Conservation (phyloP, 2,888 invertebrate species). For the Brachynemurus nebulosus region DNA sequence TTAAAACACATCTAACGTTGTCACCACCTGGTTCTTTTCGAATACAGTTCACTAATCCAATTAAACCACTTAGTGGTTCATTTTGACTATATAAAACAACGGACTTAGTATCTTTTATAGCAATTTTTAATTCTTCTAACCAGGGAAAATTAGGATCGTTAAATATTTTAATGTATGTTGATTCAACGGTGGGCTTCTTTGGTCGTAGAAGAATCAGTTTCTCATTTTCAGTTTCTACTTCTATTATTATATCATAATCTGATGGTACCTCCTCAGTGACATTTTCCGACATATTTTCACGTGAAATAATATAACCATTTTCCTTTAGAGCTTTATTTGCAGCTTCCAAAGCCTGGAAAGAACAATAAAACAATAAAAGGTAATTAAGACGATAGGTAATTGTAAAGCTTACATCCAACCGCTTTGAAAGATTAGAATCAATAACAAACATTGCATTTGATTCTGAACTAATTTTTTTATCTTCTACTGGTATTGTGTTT, state of each 20-base stretch:
- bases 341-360: constrained; percentile 27
- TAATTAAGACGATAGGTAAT: constrained; percentile 17
- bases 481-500: constrained; percentile 40
- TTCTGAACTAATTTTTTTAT: constrained; percentile 38
- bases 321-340: constrained; percentile 38
- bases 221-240: constrained; percentile 37
- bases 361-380: background rate
- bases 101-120: constrained; percentile 31
- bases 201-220: constrained; percentile 34
- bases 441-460: constrained; percentile 22
- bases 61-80: constrained; percentile 57
- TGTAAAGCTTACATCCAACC: constrained; percentile 37
- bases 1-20: constrained; percentile 44
- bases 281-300: constrained; percentile 39
- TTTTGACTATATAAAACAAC: constrained; percentile 49
- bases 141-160: constrained; percentile 32
- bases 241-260: constrained; percentile 35
- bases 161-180: constrained; percentile 34
- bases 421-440: constrained; percentile 31
- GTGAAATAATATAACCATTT: constrained; percentile 44
- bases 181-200: constrained; percentile 33
- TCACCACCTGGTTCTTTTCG: constrained; percentile 51
- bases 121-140: constrained; percentile 34
- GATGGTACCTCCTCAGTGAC: constrained; percentile 30
- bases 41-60: constrained; percentile 81